Evolutionary conservation across 37 sponge, comb jelly and placozoan species (phyloP).

Genomic region (Chondrosia reniformis): DNA sequence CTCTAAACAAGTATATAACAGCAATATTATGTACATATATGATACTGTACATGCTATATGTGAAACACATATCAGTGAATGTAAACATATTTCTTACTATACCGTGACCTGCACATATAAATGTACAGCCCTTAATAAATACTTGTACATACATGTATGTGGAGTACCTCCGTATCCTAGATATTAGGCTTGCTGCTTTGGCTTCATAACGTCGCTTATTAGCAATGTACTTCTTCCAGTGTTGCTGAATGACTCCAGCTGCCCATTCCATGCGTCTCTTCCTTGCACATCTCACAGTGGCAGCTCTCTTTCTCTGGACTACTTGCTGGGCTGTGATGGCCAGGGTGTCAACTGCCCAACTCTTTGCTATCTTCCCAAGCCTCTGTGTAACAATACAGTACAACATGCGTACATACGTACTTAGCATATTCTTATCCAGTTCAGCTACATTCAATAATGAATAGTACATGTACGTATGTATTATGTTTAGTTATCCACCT

Average conservation of each 20-base stretch:
- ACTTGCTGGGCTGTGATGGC: constrained; percentile 30
- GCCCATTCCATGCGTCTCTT: constrained; percentile 33
- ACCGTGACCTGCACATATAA: no score
- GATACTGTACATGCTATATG: no score
- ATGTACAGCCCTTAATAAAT: no score
- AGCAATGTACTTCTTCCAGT: constrained; percentile 60
- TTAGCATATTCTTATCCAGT: no score
- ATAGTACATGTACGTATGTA: no score
- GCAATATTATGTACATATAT: not conserved
- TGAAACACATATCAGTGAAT: no score
- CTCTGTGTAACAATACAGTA: no score
- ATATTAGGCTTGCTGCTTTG: constrained; percentile 42
- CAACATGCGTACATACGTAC: no score
- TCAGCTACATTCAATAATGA: no score
- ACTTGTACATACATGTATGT: no score
- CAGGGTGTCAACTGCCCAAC: constrained; percentile 47
- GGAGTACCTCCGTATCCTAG: constrained; percentile 57
- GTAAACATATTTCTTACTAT: no score
- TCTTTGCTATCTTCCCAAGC: not conserved
- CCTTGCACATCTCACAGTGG: constrained; percentile 24
- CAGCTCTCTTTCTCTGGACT: constrained; percentile 24
- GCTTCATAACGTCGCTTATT: constrained; percentile 68
- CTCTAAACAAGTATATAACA: not conserved
- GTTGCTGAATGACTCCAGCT: constrained; percentile 58
- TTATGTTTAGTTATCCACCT: no score